A percentile compares a stretch with the other conserved stretches of the same genome.
These are phyloP conservation scores for Eilema caniola DNA, from an alignment of 2,888 invertebrate species.

Conservation along the genomic window DNA sequence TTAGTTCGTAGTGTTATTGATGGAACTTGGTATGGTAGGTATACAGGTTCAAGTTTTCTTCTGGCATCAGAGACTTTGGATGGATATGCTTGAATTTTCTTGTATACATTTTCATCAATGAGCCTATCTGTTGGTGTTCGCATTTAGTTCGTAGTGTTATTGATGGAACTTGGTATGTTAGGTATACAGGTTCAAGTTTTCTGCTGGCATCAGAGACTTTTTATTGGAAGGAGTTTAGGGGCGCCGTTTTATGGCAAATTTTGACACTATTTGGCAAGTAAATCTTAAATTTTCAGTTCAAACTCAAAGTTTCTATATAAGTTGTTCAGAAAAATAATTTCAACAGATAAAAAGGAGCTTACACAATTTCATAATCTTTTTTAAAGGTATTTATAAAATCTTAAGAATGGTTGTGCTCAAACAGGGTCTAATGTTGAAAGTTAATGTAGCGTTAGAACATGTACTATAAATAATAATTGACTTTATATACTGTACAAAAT, in stretches of 20 bases:
- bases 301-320: neutral
- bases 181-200: neutral
- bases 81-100: neutral
- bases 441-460: neutral
- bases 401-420: neutral
- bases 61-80: too few relatives aligned
- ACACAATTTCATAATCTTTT: neutral
- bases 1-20: neutral
- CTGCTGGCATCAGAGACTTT: constrained; percentile 4
- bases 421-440: neutral
- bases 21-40: neutral
- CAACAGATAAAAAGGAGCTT: neutral
- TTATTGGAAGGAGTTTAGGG: too few relatives aligned
- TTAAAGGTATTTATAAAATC: neutral
- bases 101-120: neutral
- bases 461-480: too few relatives aligned
- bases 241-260: too few relatives aligned
- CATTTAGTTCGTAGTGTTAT: neutral
- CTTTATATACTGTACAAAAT: neutral
- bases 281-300: too few relatives aligned
- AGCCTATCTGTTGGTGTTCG: neutral
- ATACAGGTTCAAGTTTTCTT: neutral
- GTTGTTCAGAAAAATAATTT: neutral
- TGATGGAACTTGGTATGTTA: neutral
- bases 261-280: too few relatives aligned